Evolutionary conservation across 2,113 vertebrate genomes (phyloP), one percentile per base, ranked within the genome.

Genomic region (Corythoichthys intestinalis): DNA sequence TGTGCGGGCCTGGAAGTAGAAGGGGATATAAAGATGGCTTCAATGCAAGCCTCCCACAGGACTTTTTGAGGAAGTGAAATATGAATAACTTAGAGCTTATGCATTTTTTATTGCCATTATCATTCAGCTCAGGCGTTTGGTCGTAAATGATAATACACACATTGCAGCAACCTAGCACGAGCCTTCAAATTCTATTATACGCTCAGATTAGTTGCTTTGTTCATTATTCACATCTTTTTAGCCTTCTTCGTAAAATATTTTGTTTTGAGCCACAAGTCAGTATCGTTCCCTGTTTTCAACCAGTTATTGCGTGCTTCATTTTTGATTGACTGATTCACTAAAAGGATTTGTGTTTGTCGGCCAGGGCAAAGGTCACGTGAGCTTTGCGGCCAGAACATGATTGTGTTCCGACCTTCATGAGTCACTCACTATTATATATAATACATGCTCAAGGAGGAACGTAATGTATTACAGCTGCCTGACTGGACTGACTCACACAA

Each of bases 21-120:
- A 72, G 66, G 71, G 72, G 37, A 67, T 58, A 67, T 63, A 56
- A 81, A 61, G 65, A 75, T 62, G 65, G 52, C 35, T 75, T 69
- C 44, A 5, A 64, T 65, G 52, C 75, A 66, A 67, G 60, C 68
- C n/a, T 77, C 73, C 54, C 66, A 41, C 58, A 56, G 67, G 66
- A 81, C 44, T 58, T 72, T 63, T 80, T 35, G 60, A 37, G 76
- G 61, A 70, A 76, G 74, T 72, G 53, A 39, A 46, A 39, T 61
- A 65, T 79, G 41, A 85, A 78, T 75, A 80, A 72, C 46, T 73
- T 63, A 71, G 17, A 72, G 66, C 69, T 70, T 49, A 69, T 70
- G 58, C 12, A 64, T 76, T 73, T 72, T 81, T 76, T 62, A 76
- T 67, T 65, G 34, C 28, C 65, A 70, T 79, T 81, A 81, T 77